Percentiles rank a stretch among this genome's conserved stretches.
These are phyloP conservation scores for Romanomermis culicivorax DNA, from an alignment of 2,888 invertebrate species.

Conservation along the genomic window DNA sequence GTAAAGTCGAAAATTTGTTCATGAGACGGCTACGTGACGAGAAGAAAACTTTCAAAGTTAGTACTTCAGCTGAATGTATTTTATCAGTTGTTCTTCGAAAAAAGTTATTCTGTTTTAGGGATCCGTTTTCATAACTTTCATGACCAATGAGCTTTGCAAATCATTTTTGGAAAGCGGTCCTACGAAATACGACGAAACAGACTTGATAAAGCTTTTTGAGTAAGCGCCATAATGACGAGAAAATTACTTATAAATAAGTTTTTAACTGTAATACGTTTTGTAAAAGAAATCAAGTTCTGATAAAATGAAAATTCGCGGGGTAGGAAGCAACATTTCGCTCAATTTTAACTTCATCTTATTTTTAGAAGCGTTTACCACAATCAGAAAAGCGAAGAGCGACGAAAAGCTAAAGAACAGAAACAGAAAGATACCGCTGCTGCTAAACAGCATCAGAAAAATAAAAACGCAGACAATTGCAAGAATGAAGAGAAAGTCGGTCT, in stretches of 20 bases:
- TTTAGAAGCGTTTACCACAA: neutral
- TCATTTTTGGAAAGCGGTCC: conserved; percentile 48
- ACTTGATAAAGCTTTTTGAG: conserved; percentile 14
- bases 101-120: no score
- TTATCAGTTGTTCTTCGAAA: no score
- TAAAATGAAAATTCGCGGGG: no score
- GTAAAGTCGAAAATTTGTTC: conserved; percentile 45
- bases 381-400: neutral
- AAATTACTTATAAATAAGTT: neutral
- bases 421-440: neutral
- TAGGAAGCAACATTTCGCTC: neutral
- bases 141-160: conserved; percentile 54
- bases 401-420: neutral
- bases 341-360: neutral
- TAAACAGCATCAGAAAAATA: neutral
- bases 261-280: neutral
- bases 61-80: no score
- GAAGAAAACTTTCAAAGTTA: conserved; percentile 26
- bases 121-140: conserved; percentile 70
- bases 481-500: neutral
- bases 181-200: conserved; percentile 40
- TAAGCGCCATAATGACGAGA: neutral
- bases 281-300: no score
- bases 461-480: neutral
- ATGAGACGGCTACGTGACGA: conserved; percentile 26